Conservation (phyloP, 2,113 vertebrate species). For the Herpetotheres cachinnans region DNA sequence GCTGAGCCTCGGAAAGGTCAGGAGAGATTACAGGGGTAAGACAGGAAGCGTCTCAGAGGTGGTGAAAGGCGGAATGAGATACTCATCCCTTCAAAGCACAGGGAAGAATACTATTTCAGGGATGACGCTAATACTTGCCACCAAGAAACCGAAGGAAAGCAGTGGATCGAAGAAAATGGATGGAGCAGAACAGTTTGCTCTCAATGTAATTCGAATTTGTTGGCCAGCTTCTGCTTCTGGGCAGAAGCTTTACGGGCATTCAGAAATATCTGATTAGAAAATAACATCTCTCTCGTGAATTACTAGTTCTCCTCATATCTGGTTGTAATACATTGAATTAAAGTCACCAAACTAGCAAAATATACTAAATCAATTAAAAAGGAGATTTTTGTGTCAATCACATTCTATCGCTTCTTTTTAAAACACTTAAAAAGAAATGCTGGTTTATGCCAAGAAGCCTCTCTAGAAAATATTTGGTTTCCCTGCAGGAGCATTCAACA, state of each 20-base stretch:
- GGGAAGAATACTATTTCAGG: neutral
- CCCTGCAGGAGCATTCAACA: neutral
- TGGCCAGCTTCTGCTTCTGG: neutral
- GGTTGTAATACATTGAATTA: constrained; percentile 18
- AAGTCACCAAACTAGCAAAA: constrained; percentile 14
- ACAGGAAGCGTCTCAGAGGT: neutral
- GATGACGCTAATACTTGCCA: neutral
- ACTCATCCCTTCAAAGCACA: neutral
- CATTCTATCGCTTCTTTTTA: neutral
- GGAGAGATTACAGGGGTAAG: neutral
- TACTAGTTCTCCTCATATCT: constrained; percentile 18
- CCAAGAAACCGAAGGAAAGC: neutral
- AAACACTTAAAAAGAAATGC: neutral
- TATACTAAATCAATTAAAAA: constrained; percentile 21
- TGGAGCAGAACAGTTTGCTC: neutral
- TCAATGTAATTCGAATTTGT: neutral
- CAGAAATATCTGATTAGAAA: constrained; percentile 34
- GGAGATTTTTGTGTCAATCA: neutral
- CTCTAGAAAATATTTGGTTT: neutral
- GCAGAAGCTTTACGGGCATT: neutral
- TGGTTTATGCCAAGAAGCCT: neutral
- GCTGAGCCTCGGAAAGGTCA: neutral
- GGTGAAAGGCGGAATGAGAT: neutral
- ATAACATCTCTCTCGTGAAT: constrained; percentile 16
- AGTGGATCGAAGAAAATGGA: neutral